Conservation (phyloP, 2,113 vertebrate genomes). For the Copsychus sechellarum region DNA sequence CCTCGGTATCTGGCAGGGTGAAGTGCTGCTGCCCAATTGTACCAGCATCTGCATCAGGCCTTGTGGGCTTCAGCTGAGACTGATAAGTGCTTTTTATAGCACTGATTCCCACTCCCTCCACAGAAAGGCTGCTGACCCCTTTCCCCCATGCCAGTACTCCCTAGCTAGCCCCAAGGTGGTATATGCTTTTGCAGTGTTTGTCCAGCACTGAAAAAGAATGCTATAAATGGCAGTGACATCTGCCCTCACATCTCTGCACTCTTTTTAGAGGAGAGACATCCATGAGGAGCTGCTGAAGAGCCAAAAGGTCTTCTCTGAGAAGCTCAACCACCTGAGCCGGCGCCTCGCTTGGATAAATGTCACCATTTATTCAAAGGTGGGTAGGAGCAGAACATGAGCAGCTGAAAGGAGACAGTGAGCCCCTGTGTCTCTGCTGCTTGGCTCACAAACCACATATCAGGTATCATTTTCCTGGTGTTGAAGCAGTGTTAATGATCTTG, state of each 20-base stretch:
- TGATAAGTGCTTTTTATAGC: not conserved
- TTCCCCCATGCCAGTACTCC: not conserved
- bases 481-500: not conserved
- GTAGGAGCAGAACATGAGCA: not conserved
- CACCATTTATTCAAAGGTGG: constrained; percentile 97
- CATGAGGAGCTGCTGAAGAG: constrained; percentile 91
- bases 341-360: constrained; percentile 97
- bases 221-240: not conserved
- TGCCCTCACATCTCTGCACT: not conserved
- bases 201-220: not conserved
- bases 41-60: not conserved
- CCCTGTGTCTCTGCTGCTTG: not conserved
- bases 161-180: not conserved
- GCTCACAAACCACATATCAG: not conserved
- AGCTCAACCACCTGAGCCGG: constrained; percentile 94
- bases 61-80: not conserved
- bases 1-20: not conserved
- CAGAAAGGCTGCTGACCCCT: not conserved
- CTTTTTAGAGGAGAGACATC: constrained; percentile 89
- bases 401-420: not conserved
- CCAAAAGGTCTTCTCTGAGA: constrained; percentile 95
- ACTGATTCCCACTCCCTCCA: not conserved
- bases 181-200: not conserved
- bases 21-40: not conserved
- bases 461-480: not conserved